Base-by-base conservation (phyloP, 1,140 invertebrate species). In the Halesus radiatus region DNA sequence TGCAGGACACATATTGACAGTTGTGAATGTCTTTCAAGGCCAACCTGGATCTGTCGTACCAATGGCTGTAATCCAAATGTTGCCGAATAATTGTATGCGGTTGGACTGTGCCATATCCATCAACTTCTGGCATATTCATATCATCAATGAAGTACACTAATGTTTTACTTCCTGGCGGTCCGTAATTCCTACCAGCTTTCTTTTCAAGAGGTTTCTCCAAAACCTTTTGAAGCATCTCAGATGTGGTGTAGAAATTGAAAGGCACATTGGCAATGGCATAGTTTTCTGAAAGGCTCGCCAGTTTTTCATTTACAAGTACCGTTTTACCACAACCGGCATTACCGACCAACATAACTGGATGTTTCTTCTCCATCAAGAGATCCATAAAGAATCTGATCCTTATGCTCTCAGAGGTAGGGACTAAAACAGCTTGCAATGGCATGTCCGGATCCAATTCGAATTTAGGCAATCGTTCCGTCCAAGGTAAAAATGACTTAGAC, bases 121-220 rank as follows among this genome's bases (percentile, higher is more conserved):
- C 98, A 8, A 97, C 97, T 91, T 98, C 96, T 16, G 98, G 97
- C 97, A 99, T 99, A 86, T 99, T 99, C 94, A 99, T 95, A 85
- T 99, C 98, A 86, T 99, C 98, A 78, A 99, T 95, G 87, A 99
- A 99, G 86, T 98, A 99, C 79, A 99, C 94, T n/a, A 99, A 89
- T 0, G 94, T 95, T 88, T 98, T 98, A 84, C 94, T 98, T 45
- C 98, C 97, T 3, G 97, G 97, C 22, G 98, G 98, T 5, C 97
- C 98, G 85, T 95, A 99, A 90, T 98, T 98, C 84, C 96, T 91
- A 3, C 98, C 98, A 54, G 98, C 97, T 89, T 99, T 99, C 89
- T 99, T 99, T 86, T 99, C 98, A 56, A 99, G 86, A n/a, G 97
- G 96, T 87, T 97, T 98, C 85, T 99, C 98, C 66, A 99, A 87